Base-by-base conservation (phyloP, 2,888 invertebrate species). In the Blastobasis adustella region DNA sequence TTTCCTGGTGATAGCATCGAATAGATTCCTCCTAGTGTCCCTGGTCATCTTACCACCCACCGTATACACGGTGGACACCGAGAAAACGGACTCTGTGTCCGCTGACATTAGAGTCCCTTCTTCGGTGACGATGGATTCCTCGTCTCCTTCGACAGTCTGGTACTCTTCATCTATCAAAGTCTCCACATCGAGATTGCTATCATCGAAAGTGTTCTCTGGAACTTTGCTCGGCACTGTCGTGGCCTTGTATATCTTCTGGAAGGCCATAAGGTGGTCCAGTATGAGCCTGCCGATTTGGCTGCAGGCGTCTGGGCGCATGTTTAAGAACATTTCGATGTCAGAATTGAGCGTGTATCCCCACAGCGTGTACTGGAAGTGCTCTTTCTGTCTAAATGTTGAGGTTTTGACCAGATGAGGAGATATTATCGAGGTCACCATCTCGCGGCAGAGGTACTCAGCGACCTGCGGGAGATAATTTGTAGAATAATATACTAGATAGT, bases 391-490 rank as follows among this genome's bases (percentile, higher is more conserved):
- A 67, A 89, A 89, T 4, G 86, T 81, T 0, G 89, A 86, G 2
- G 85, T 86, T 59, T 87, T 83, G 1, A 86, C 73, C 5, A 89
- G 65, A 52, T 89, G 89, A 1, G 89, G 88, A 0, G 89, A 89
- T 63, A 87, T 86, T 37, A 90, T 86, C 0, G 91, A 86, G 41
- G 82, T 83, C 37, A 92, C 89, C 67, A 93, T 89, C 79, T 93
- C 92, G 54, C 90, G 88, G 60, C 92, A 91, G 1, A 93, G 76
- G 63, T 92, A 92, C 70, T 91, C 90, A 2, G 92, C 90, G 47
- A 92, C 81, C 91, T 91, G 63, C 9, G 2, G 3, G 3, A 23
- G 3, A 23, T 3, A 23, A n/a, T n/a, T n/a, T n/a, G n/a, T n/a
- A n/a, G n/a, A n/a, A n/a, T n/a, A n/a, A n/a, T n/a, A n/a, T n/a